Evolutionary conservation across 1,140 invertebrate genomes (phyloP).

Genomic region (Drosophila guanche): DNA sequence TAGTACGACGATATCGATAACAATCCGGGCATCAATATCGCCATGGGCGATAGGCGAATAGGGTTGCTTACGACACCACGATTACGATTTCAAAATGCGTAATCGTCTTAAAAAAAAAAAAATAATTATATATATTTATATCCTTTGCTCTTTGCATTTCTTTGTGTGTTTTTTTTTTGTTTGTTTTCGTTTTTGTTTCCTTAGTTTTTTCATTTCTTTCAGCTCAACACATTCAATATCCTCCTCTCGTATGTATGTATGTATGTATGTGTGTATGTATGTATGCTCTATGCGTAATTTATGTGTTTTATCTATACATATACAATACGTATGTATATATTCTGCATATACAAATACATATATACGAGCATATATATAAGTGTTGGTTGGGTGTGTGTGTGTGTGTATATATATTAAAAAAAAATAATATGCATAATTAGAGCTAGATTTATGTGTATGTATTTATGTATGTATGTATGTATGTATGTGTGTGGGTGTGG

Average conservation of each 20-base stretch:
- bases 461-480: too few relatives aligned
- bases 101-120: slow-evolving; percentile 44
- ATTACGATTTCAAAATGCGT: slow-evolving; percentile 44
- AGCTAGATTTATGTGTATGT: slow-evolving; percentile 41
- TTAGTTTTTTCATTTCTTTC: slow-evolving; percentile 19
- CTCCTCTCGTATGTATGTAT: slow-evolving; percentile 35
- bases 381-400: slow-evolving; percentile 5
- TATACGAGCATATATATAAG: too few relatives aligned
- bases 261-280: slow-evolving; percentile 24
- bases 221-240: slow-evolving; percentile 11
- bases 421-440: slow-evolving; percentile 50
- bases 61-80: slow-evolving; percentile 29
- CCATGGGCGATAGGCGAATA: slow-evolving; percentile 47
- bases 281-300: not conserved
- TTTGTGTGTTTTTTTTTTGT: slow-evolving; percentile 5
- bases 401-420: slow-evolving; percentile 35
- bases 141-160: slow-evolving; percentile 16
- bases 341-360: too few relatives aligned
- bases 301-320: too few relatives aligned
- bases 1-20: slow-evolving; percentile 79
- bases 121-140: slow-evolving; percentile 32
- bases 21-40: slow-evolving; percentile 62
- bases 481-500: slow-evolving; percentile 24
- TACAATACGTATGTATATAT: too few relatives aligned
- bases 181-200: slow-evolving; percentile 12